A percentile compares a stretch with the other conserved stretches of the same genome.
Evolutionary conservation across 2,113 vertebrate species (phyloP).

Genomic region (Mus musculus): GRCm39 chr16:46669501-46670000

Average conservation of each 20-base stretch:
- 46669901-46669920: neutral
- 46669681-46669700: neutral
- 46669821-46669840: neutral
- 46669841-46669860: neutral
- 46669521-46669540: neutral
- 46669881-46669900: neutral
- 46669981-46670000: conserved; percentile 17
- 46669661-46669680: neutral
- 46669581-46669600: neutral
- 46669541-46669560: neutral
- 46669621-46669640: neutral
- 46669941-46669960: neutral
- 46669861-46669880: neutral
- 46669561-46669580: neutral
- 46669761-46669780: neutral
- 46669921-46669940: too few species aligned
- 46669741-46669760: neutral
- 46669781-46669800: neutral
- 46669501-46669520: conserved; percentile 10
- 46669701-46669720: neutral
- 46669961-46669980: neutral
- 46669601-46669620: neutral
- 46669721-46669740: neutral
- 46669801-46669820: neutral
- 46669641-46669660: conserved; percentile 27